These are phyloP conservation scores for Eilema depressum DNA, from an alignment of 2,888 invertebrate genomes.

Conservation along the genomic window DNA sequence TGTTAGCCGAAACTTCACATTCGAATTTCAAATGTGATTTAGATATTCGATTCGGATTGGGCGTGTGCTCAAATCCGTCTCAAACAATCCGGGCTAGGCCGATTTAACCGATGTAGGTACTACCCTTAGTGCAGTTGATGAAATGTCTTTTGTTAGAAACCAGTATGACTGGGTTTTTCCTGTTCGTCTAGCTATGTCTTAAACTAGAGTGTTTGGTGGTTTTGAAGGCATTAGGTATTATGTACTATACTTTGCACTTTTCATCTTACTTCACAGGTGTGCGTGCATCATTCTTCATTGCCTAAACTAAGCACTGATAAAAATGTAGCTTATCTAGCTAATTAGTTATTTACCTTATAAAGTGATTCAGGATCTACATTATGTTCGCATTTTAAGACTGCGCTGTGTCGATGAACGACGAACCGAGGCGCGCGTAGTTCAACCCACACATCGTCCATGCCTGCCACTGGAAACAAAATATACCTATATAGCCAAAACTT, in stretches of 20 bases:
- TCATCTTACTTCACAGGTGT: background rate
- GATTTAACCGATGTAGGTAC: slow-evolving; percentile 37
- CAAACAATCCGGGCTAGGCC: slow-evolving; percentile 49
- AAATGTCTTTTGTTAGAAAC: slow-evolving; percentile 29
- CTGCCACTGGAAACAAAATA: slow-evolving; percentile 68
- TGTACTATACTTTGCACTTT: background rate
- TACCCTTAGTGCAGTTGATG: slow-evolving; percentile 31
- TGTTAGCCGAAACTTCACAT: slow-evolving; percentile 32
- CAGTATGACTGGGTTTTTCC: slow-evolving; percentile 3
- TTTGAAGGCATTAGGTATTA: too few relatives aligned
- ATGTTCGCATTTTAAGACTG: slow-evolving; percentile 91
- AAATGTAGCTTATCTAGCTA: too few relatives aligned
- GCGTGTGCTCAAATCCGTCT: slow-evolving; percentile 40
- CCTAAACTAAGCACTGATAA: too few relatives aligned
- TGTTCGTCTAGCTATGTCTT: background rate
- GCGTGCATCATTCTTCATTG: too few relatives aligned
- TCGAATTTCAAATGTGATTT: slow-evolving; percentile 47
- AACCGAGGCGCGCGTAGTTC: slow-evolving; percentile 90
- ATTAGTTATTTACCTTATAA: slow-evolving; percentile 86
- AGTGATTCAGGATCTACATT: slow-evolving; percentile 90
- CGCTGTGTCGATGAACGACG: slow-evolving; percentile 90
- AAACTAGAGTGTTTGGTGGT: too few relatives aligned
- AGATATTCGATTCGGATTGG: slow-evolving; percentile 39
- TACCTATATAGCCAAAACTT: background rate
- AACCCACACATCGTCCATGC: slow-evolving; percentile 87